Evolutionary conservation across 2,888 invertebrate genomes (phyloP).

Genomic region (Drosophila trichaetosa): DNA sequence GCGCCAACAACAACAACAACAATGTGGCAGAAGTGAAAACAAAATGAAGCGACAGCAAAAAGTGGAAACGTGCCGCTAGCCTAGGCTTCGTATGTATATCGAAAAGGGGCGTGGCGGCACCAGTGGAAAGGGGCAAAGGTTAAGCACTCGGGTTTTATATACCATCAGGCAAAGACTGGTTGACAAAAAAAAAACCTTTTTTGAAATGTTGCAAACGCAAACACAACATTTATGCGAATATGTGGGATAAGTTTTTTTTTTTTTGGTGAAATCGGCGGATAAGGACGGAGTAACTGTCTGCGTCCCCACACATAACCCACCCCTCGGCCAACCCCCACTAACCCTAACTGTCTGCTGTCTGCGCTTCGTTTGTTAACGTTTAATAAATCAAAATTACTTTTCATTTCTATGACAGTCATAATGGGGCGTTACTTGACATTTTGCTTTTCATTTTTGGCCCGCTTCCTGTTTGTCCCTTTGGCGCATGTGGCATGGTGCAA

Average conservation of each 20-base stretch:
- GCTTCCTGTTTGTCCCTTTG: slow-evolving; percentile 7
- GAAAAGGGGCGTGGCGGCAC: not conserved
- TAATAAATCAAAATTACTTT: slow-evolving; percentile 83
- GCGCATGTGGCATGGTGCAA: not conserved
- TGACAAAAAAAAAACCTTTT: slow-evolving; percentile 29
- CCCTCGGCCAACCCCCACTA: not conserved
- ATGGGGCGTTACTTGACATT: slow-evolving; percentile 78
- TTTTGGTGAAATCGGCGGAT: not conserved
- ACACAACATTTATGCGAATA: slow-evolving; percentile 58
- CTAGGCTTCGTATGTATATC: slow-evolving; percentile 17
- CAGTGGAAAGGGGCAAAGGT: slow-evolving; percentile 48
- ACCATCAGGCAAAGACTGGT: slow-evolving; percentile 3
- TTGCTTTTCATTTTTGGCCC: slow-evolving; percentile 59
- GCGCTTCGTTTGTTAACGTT: slow-evolving; percentile 60
- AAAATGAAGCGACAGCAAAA: slow-evolving; percentile 80
- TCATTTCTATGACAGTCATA: slow-evolving; percentile 76
- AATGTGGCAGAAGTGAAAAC: slow-evolving; percentile 55
- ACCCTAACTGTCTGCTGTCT: slow-evolving; percentile 9
- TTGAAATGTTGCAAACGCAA: slow-evolving; percentile 54
- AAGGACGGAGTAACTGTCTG: not conserved
- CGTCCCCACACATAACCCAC: not conserved
- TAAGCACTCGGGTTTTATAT: slow-evolving; percentile 57
- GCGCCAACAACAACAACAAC: slow-evolving; percentile 24
- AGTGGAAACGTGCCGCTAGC: slow-evolving; percentile 71
- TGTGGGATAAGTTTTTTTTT: slow-evolving; percentile 34